phyloP scores from a whole-genome alignment of 2,797 vertebrate genomes.

The Crocidura indochinensis region DNA sequence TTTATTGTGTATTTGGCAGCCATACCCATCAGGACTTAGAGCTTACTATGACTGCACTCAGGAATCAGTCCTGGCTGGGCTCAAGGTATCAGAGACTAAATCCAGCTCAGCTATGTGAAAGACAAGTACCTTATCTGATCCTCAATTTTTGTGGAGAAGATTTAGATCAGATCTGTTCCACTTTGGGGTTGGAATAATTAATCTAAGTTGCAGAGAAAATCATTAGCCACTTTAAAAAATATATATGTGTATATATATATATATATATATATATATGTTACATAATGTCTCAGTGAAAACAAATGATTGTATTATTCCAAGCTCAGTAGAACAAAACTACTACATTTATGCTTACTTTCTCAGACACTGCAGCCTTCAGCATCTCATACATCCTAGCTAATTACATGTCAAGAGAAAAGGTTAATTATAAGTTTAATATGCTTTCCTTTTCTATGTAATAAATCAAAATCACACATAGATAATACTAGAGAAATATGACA shows the following conservation, averaged over 20 bases:
- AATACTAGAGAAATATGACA: neutral
- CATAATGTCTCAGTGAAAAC: slow-evolving; percentile 64
- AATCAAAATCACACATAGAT: slow-evolving; percentile 53
- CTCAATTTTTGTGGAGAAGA: slow-evolving; percentile 30
- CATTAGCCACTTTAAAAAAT: slow-evolving; percentile 64
- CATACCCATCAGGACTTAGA: too few relatives aligned
- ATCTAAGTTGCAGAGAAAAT: slow-evolving; percentile 60
- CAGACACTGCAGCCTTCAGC: slow-evolving; percentile 58
- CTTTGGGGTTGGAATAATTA: slow-evolving; percentile 38
- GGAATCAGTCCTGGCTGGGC: too few relatives aligned
- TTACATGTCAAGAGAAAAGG: slow-evolving; percentile 78
- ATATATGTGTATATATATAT: too few relatives aligned
- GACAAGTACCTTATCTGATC: neutral
- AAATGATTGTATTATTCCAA: slow-evolving; percentile 70
- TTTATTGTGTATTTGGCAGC: too few relatives aligned
- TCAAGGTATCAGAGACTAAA: too few relatives aligned
- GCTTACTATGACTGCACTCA: too few relatives aligned
- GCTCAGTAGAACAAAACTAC: slow-evolving; percentile 63
- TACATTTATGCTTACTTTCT: slow-evolving; percentile 41
- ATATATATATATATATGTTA: neutral
- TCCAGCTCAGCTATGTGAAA: too few relatives aligned
- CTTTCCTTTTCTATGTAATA: slow-evolving; percentile 70
- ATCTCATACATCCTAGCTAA: slow-evolving; percentile 79
- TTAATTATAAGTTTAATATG: slow-evolving; percentile 76
- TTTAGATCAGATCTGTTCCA: slow-evolving; percentile 55